phyloP scores from a whole-genome alignment of 1,140 invertebrate species.

The Scaptodrosophila lebanonensis region DNA sequence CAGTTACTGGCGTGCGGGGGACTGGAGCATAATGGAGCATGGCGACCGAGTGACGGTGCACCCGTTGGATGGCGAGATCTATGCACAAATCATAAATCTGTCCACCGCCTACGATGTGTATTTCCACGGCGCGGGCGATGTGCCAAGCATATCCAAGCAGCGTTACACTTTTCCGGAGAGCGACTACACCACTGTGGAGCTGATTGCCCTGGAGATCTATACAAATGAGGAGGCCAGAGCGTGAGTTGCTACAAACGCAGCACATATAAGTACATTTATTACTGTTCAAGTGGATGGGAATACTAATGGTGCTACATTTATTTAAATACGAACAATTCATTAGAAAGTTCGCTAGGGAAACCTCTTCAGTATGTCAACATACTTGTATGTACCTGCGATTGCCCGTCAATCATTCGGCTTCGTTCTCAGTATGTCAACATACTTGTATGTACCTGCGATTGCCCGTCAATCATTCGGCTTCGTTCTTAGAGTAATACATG shows the following conservation, averaged over 20 bases:
- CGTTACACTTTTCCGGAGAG: slow-evolving; percentile 77
- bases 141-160: slow-evolving; percentile 80
- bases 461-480: no score
- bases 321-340: no score
- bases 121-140: slow-evolving; percentile 80
- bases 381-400: no score
- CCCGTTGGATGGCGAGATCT: slow-evolving; percentile 84
- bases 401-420: no score
- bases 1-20: slow-evolving; percentile 80
- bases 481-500: no score
- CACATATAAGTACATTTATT: no score
- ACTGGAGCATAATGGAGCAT: slow-evolving; percentile 78
- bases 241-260: slow-evolving; percentile 43
- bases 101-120: slow-evolving; percentile 81
- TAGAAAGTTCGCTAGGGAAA: no score
- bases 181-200: slow-evolving; percentile 74
- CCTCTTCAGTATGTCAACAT: no score
- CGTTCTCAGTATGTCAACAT: no score
- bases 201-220: slow-evolving; percentile 76
- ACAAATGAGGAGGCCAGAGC: slow-evolving; percentile 69
- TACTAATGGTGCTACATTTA: no score
- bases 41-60: slow-evolving; percentile 81
- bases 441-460: no score
- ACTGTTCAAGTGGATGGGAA: no score
- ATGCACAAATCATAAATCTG: slow-evolving; percentile 84